Percentiles rank a stretch among this genome's conserved stretches.
Conservation (phyloP, 2,888 invertebrate genomes). For the Netelia virgata region DNA sequence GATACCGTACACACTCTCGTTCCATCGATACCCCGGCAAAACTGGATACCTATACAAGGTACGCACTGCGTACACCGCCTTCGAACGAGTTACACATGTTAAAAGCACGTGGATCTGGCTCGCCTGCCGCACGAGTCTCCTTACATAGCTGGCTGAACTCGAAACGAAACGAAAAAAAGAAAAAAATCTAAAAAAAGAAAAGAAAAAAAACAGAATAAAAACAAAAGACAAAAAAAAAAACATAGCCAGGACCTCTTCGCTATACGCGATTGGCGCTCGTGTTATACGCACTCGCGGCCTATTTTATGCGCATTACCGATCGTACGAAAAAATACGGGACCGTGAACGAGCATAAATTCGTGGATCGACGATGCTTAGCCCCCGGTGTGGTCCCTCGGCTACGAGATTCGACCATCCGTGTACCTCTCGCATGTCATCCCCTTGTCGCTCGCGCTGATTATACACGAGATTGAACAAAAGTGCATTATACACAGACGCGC, state of each 20-base stretch:
- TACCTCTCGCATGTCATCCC: conserved; percentile 23
- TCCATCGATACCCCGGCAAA: conserved; percentile 33
- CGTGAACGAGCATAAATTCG: conserved; percentile 62
- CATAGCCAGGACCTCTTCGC: conserved; percentile 18
- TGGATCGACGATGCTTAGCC: conserved; percentile 40
- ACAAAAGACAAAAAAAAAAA: conserved; percentile 9
- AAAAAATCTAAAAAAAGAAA: not conserved
- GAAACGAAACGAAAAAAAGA: too few relatives aligned
- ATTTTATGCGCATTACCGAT: conserved; percentile 60
- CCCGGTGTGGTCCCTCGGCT: conserved; percentile 60
- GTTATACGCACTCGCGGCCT: conserved; percentile 26
- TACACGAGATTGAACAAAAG: conserved; percentile 33
- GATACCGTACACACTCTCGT: conserved; percentile 55
- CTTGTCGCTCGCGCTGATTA: conserved; percentile 20
- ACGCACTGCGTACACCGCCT: conserved; percentile 14
- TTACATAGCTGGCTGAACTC: conserved; percentile 35
- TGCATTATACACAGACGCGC: conserved; percentile 28
- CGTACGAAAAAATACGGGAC: conserved; percentile 54
- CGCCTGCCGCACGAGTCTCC: conserved; percentile 22
- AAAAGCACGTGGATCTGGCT: conserved; percentile 36
- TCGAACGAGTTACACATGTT: conserved; percentile 62
- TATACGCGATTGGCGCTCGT: conserved; percentile 3
- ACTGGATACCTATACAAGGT: conserved; percentile 43
- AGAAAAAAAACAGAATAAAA: too few relatives aligned
- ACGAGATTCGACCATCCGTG: conserved; percentile 22